Conservation (phyloP, 2,888 invertebrate genomes). For the Geophilus truncorum region DNA sequence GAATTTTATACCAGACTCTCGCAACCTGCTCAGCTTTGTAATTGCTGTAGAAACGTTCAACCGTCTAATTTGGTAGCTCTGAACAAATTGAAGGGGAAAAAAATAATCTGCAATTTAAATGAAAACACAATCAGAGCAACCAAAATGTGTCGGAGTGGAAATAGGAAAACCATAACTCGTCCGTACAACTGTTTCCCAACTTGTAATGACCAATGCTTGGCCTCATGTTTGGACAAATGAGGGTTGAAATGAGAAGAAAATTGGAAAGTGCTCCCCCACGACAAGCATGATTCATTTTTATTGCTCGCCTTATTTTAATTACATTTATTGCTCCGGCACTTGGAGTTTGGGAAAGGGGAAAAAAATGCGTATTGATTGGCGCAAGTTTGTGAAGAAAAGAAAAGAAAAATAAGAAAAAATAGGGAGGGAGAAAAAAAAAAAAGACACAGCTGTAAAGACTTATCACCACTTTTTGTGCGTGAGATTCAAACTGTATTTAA, state of each 20-base stretch:
- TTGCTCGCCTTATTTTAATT: constrained; percentile 28
- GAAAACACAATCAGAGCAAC: not conserved
- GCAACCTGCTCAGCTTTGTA: not conserved
- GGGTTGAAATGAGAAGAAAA: constrained; percentile 19
- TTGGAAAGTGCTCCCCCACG: not conserved
- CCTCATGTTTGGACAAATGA: not conserved
- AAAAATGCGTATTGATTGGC: not conserved
- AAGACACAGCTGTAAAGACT: not conserved
- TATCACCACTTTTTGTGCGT: not conserved
- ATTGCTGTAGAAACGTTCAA: not conserved
- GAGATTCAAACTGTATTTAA: not conserved
- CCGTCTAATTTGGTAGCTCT: not conserved
- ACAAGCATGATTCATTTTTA: constrained; percentile 30
- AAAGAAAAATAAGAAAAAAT: not conserved
- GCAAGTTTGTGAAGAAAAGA: not conserved
- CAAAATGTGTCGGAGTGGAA: not conserved
- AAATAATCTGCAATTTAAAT: not conserved
- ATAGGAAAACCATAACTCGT: not conserved
- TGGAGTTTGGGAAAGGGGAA: not conserved
- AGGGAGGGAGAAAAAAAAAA: no score
- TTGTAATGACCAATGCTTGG: not conserved
- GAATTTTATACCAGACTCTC: not conserved
- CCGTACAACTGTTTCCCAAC: not conserved
- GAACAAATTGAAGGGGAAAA: not conserved
- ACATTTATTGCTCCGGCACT: constrained; percentile 1